Evolutionary conservation across 2,797 vertebrate species (phyloP).

Genomic region (Acrocephalus scirpaceus): DNA sequence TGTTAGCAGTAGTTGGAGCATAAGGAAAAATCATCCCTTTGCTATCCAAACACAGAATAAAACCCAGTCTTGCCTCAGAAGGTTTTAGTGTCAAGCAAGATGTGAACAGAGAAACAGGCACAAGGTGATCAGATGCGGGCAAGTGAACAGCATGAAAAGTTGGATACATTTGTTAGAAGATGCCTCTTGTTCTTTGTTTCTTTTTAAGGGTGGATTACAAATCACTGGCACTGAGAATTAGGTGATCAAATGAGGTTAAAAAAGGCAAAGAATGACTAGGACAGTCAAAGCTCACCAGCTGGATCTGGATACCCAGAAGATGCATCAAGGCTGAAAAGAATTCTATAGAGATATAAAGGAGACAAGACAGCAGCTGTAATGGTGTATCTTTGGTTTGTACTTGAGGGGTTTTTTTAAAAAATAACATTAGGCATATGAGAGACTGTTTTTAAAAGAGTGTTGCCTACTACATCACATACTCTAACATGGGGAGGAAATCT

Average conservation of each 20-base stretch:
- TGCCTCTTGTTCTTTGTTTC: not conserved
- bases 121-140: not conserved
- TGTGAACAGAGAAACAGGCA: not conserved
- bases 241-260: not conserved
- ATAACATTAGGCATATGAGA: not conserved
- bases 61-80: not conserved
- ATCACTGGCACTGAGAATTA: not conserved
- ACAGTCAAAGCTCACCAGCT: not conserved
- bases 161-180: not conserved
- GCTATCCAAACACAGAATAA: not conserved
- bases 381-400: not conserved
- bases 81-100: not conserved
- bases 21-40: not conserved
- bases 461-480: not conserved
- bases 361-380: not conserved
- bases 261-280: not conserved
- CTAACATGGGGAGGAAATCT: not conserved
- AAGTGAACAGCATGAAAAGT: not conserved
- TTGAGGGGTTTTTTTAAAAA: not conserved
- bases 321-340: not conserved
- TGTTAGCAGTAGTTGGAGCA: not conserved
- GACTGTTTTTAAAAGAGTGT: not conserved
- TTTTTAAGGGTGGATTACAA: not conserved
- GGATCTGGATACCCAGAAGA: not conserved
- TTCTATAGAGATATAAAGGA: not conserved